Base-by-base conservation (phyloP, 2,797 vertebrate genomes). In the Myiotriccus ornatus region DNA sequence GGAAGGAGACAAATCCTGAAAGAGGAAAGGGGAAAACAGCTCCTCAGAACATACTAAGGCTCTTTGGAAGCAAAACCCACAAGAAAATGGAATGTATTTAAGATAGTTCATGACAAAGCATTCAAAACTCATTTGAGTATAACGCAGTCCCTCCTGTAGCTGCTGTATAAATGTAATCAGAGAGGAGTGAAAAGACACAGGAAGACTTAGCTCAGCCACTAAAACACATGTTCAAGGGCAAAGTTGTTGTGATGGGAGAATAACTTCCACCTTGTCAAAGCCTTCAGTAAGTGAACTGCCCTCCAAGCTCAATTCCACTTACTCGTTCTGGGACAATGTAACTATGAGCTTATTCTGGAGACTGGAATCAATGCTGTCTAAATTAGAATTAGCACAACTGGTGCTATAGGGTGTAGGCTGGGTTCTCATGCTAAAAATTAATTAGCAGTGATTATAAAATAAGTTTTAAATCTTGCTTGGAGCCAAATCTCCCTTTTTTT, bases 241-340 rank as follows among this genome's bases (percentile, higher is more conserved):
- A 84, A 94, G 63, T n/a, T 55, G 44, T 37, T 21, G 13, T 43
- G 52, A 95, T 57, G 7, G 32, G 2, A 57, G 34, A 81, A 46
- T n/a, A 92, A 64, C 41, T 91, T 77, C 55, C 44, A 77, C 27
- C 83, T 81, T 84, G 46, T 52, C 71, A 75, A 89, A 89, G 13
- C 3, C 44, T 73, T 84, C 76, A 73, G 35, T 47, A 73, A 82
- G 25, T 19, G 46, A 89, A 62, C 71, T 32, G 18, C 19, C 43
- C 73, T 57, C 35, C 55, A 76, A 49, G 32, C 34, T 90, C 65
- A 89, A 74, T 82, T 88, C 56, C 35, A 84, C 44, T 13, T 24
- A 37, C 17, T 50, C 62, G 53, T 93, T 63, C 49, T 84, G 69
- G 37, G 21, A 9, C 34, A 86, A 53, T 37, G 8, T 13, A 88